Evolutionary conservation across 37 sponge, comb jelly and placozoan genomes (phyloP), one percentile per base, ranked within the genome.

Genomic region (Aphrocallistes beatrix): DNA sequence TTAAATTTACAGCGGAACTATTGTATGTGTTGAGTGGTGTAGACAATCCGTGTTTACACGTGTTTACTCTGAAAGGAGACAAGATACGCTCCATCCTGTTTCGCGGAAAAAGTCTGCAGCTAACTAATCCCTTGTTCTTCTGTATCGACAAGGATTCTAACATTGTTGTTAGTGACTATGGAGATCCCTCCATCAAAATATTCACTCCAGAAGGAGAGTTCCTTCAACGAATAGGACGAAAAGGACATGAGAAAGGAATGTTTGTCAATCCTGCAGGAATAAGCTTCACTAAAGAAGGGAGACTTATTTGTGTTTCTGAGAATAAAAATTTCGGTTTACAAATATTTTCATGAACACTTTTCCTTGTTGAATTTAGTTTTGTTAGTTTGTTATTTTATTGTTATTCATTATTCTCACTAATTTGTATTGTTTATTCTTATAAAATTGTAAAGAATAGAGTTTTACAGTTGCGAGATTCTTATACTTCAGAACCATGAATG

Each of bases 171-270:
- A 60, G 75, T 30, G 8, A 60, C 75, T 60, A 28, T 13, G 17
- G n/a, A 3, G 17, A 21, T 8, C 25, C 10, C 34, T 1, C 10
- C 8, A 60, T 60, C 75, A 60, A 60, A 13, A 30, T 60, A 60
- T 60, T 60, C 3, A 25, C 75, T 32, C 75, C 75, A 3, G 75
- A 3, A 60, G 75, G 75, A 60, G 75, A 60, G 28, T 30, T 60
- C 17, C 75, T 60, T 25, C 75, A 60, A 19, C 10, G 28, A 1
- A 60, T 60, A 60, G 75, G 75, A 13, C 17, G 34, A 28, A 3
- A 28, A 60, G 75, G 75, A 60, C 75, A 60, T 60, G 75, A 60
- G n/a, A 30, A 19, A 25, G 75, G 75, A 60, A 19, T 60, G 75
- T 60, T 60, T 60, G 17, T 25, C 75, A 25, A 13, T 30, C 75